Percentiles rank a stretch among this genome's conserved stretches.
These are phyloP conservation scores for Acestrorhynchus altus DNA, from an alignment of 2,797 vertebrate species.

Conservation along the genomic window DNA sequence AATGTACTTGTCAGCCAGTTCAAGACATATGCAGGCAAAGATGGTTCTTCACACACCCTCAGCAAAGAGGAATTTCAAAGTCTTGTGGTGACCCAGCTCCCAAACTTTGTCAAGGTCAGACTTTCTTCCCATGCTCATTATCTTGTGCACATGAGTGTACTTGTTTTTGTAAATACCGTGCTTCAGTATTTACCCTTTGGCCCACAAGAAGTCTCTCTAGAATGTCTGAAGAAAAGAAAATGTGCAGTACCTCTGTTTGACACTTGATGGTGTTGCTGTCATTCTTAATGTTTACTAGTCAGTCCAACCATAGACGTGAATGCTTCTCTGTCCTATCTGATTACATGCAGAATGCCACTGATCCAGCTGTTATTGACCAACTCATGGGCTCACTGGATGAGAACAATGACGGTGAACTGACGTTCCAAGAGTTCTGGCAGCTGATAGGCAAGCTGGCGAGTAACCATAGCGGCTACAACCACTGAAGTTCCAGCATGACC, in stretches of 20 bases:
- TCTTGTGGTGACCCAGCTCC: conserved; percentile 75
- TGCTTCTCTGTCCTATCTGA: conserved; percentile 48
- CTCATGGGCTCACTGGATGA: conserved; percentile 80
- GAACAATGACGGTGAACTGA: conserved; percentile 80
- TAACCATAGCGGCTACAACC: conserved; percentile 73
- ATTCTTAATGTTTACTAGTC: background rate
- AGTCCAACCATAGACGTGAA: background rate
- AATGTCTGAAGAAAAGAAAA: conserved; percentile 30
- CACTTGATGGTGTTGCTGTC: conserved; percentile 24
- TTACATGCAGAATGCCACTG: conserved; percentile 72
- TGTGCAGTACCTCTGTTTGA: background rate
- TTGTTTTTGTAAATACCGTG: background rate
- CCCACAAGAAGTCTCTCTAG: background rate
- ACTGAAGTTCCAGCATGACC: conserved; percentile 49
- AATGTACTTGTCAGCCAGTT: conserved; percentile 73
- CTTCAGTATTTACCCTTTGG: conserved; percentile 15
- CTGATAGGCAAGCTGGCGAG: conserved; percentile 79
- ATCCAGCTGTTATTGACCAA: conserved; percentile 68
- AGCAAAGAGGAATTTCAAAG: conserved; percentile 78
- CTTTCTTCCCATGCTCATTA: background rate
- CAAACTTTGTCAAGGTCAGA: conserved; percentile 76
- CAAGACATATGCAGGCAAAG: conserved; percentile 74
- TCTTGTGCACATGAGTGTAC: too few species aligned
- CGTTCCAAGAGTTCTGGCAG: conserved; percentile 83
- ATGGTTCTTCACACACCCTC: conserved; percentile 73